A percentile compares a stretch with the other conserved stretches of the same genome.
phyloP scores from a whole-genome alignment of 1,140 invertebrate species.

The Drosophila ogumai region DNA sequence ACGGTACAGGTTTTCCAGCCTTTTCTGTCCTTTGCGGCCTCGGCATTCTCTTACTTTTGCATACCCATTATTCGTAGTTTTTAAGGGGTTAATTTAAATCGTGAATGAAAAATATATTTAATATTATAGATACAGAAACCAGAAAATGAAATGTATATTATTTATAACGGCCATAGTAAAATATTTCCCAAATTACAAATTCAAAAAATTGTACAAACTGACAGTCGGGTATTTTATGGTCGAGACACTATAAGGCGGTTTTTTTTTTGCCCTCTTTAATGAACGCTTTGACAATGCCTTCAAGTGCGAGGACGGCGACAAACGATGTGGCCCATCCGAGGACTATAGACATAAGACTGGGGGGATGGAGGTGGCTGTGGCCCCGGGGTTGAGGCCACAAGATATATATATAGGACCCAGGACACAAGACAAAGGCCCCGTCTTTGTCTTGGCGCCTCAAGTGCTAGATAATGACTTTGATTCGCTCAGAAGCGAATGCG shows the following conservation, averaged over 20 bases:
- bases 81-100: not conserved
- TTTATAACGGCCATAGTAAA: not conserved
- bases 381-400: conserved; percentile 36
- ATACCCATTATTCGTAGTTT: not conserved
- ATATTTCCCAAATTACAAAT: not conserved
- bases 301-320: conserved; percentile 66
- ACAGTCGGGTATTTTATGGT: not conserved
- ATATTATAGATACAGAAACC: not conserved
- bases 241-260: not conserved
- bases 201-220: not conserved
- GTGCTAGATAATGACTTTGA: conserved; percentile 74
- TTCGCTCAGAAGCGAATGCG: conserved; percentile 64
- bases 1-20: not conserved
- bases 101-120: not conserved
- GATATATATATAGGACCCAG: conserved; percentile 8
- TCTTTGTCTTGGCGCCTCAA: conserved; percentile 60
- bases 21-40: not conserved
- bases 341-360: conserved; percentile 1
- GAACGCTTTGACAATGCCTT: conserved; percentile 77
- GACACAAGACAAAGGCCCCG: conserved; percentile 13
- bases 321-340: conserved; percentile 41
- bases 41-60: conserved; percentile 11
- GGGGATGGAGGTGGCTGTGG: conserved; percentile 18
- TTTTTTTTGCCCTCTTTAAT: conserved; percentile 59
- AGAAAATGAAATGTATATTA: not conserved